These are phyloP conservation scores for Sphenopsis melanotis DNA, from an alignment of 2,797 vertebrate species.

Conservation along the genomic window DNA sequence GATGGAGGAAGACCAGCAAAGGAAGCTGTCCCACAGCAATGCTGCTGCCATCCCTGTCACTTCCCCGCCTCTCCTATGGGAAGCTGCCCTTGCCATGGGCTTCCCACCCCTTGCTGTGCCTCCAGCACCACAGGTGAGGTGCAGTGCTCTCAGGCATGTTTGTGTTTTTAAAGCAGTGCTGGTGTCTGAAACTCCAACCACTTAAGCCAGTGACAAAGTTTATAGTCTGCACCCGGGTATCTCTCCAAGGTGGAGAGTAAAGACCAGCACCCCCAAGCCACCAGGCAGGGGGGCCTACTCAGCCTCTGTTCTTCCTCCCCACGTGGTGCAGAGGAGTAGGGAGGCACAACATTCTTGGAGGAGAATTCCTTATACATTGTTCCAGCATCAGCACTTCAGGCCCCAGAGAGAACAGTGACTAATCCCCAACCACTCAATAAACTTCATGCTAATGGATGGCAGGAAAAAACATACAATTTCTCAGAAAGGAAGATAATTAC, in stretches of 20 bases:
- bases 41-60: not conserved
- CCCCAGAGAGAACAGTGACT: not conserved
- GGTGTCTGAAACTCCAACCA: not conserved
- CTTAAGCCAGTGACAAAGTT: not conserved
- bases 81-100: not conserved
- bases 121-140: not conserved
- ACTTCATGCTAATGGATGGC: not conserved
- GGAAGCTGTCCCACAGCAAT: accelerated
- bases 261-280: not conserved
- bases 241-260: not conserved
- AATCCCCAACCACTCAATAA: not conserved
- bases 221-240: accelerated
- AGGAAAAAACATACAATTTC: not conserved
- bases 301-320: not conserved
- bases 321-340: not conserved
- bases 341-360: accelerated
- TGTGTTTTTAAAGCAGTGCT: not conserved
- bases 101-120: not conserved
- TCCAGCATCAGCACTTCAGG: not conserved
- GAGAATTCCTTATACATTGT: not conserved
- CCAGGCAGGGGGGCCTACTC: not conserved
- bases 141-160: accelerated
- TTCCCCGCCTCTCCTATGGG: not conserved
- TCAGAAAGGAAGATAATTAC: not conserved
- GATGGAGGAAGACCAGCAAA: not conserved